These are phyloP conservation scores for Gnatocerus cornutus DNA, from an alignment of 2,888 invertebrate species.

Conservation along the genomic window DNA sequence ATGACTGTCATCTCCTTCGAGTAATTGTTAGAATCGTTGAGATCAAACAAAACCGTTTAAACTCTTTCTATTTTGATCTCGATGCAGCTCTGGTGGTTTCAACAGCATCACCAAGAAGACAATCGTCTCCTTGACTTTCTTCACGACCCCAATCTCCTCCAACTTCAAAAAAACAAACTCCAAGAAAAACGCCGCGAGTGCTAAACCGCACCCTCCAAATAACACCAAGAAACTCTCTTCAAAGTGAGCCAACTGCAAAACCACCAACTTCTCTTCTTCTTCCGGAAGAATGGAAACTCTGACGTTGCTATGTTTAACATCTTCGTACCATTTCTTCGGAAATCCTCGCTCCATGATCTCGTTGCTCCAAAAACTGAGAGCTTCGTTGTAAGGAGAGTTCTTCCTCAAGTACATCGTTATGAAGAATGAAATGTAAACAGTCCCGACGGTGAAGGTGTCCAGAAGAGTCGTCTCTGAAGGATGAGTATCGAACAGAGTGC, in stretches of 20 bases:
- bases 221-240: constrained; percentile 54
- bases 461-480: constrained; percentile 12
- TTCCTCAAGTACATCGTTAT: constrained; percentile 53
- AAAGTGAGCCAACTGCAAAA: constrained; percentile 52
- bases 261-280: constrained; percentile 34
- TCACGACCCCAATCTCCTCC: constrained; percentile 19
- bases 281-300: constrained; percentile 18
- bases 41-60: no score
- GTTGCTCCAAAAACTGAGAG: constrained; percentile 52
- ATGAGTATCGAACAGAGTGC: constrained; percentile 35
- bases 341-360: constrained; percentile 56
- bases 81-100: constrained; percentile 17
- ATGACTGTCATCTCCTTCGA: not conserved
- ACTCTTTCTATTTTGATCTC: no score
- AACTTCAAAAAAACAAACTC: constrained; percentile 50
- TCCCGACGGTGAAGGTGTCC: constrained; percentile 12
- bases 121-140: constrained; percentile 4
- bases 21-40: no score
- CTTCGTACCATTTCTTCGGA: constrained; percentile 53
- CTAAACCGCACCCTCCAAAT: constrained; percentile 45
- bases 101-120: constrained; percentile 20
- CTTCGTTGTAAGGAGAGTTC: constrained; percentile 47
- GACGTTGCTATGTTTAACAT: constrained; percentile 45
- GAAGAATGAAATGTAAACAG: constrained; percentile 45
- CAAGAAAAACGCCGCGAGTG: constrained; percentile 35